phyloP scores from a whole-genome alignment of 2,113 vertebrate species.

The Siniperca chuatsi region DNA sequence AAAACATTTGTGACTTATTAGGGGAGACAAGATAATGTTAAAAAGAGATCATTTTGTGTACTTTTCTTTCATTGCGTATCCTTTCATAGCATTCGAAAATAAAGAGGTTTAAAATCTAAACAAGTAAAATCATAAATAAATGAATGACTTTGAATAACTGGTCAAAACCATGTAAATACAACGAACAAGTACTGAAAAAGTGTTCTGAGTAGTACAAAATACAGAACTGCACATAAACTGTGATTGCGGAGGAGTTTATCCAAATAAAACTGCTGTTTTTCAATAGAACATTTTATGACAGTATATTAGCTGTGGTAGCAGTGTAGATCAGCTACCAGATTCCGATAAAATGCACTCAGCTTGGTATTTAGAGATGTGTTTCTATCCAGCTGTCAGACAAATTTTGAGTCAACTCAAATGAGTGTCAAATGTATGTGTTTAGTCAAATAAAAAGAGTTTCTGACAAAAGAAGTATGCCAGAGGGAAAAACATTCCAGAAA shows the following conservation, averaged over 20 bases:
- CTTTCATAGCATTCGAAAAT: not conserved
- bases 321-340: not conserved
- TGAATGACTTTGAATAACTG: not conserved
- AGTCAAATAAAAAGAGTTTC: too few species aligned
- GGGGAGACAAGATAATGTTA: not conserved
- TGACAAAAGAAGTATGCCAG: not conserved
- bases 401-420: not conserved
- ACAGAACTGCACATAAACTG: not conserved
- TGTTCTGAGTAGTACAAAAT: not conserved
- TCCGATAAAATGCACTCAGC: not conserved
- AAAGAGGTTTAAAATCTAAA: constrained; percentile 1
- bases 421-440: too few species aligned
- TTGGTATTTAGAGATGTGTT: not conserved
- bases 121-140: not conserved
- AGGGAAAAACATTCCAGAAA: not conserved
- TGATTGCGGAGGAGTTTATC: not conserved
- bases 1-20: constrained; percentile 28
- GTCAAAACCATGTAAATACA: constrained; percentile 14
- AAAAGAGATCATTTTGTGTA: not conserved
- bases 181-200: not conserved
- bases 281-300: not conserved
- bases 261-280: not conserved
- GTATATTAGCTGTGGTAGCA: not conserved
- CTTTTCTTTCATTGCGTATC: not conserved
- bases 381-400: not conserved